Evolutionary conservation across 2,888 invertebrate species (phyloP).

Genomic region (Amphipoea lucens): DNA sequence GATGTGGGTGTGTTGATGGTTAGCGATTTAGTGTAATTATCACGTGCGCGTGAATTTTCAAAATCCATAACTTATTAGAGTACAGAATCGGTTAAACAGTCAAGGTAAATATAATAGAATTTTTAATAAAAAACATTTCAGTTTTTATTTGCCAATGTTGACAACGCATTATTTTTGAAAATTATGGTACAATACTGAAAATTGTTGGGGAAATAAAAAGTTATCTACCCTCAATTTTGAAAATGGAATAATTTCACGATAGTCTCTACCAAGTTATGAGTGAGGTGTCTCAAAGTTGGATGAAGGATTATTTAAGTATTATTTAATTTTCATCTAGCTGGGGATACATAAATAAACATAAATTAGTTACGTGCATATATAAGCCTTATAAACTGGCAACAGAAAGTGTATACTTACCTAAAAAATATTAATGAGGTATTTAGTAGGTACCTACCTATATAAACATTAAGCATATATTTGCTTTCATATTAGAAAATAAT

Average conservation of each 20-base stretch:
- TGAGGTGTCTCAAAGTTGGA: constrained; percentile 1
- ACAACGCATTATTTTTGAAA: background rate
- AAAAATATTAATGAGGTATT: background rate
- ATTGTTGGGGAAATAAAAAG: background rate
- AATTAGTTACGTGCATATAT: background rate
- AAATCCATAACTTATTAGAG: constrained; percentile 23
- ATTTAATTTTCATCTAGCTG: background rate
- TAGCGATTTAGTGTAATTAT: constrained; percentile 68
- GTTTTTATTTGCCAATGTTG: background rate
- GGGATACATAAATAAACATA: background rate
- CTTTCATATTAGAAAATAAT: background rate
- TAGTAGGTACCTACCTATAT: background rate
- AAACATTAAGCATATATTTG: constrained; percentile 14
- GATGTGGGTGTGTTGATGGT: constrained; percentile 74
- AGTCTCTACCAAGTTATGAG: background rate
- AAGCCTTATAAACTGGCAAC: background rate
- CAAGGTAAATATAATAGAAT: constrained; percentile 46
- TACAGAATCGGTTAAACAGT: constrained; percentile 9
- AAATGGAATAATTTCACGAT: background rate
- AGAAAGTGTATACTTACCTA: background rate
- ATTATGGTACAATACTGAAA: background rate
- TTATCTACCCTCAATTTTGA: constrained; percentile 29
- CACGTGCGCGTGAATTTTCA: constrained; percentile 77
- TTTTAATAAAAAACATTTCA: background rate
- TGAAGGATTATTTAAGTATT: background rate